phyloP scores from a whole-genome alignment of 2,888 invertebrate genomes.

The Chorisops tibialis region DNA sequence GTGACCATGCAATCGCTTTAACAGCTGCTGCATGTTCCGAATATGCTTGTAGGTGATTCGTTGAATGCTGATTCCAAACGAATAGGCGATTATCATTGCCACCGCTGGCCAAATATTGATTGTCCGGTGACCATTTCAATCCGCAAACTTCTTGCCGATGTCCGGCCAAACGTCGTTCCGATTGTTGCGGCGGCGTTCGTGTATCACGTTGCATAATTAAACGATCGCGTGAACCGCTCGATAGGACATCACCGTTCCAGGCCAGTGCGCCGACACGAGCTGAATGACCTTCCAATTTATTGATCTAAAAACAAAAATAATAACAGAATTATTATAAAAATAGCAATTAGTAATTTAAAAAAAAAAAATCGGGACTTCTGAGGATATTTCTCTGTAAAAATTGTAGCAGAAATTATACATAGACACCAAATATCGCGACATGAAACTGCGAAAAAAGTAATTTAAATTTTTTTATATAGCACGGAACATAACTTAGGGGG shows the following conservation, averaged over 20 bases:
- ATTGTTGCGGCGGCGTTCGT: constrained; percentile 73
- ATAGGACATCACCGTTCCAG: constrained; percentile 96
- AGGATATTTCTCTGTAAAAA: too few species aligned
- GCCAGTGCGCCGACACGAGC: constrained; percentile 91
- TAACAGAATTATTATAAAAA: not conserved
- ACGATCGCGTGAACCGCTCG: constrained; percentile 92
- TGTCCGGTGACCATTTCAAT: constrained; percentile 97
- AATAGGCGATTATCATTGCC: constrained; percentile 77
- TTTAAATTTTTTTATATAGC: too few species aligned
- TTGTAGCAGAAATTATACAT: too few species aligned
- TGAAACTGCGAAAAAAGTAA: too few species aligned
- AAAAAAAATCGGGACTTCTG: too few species aligned
- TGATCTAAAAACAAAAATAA: constrained; percentile 58
- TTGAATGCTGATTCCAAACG: constrained; percentile 74
- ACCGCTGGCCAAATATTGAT: constrained; percentile 94
- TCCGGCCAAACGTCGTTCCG: constrained; percentile 79
- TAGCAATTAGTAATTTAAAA: too few species aligned
- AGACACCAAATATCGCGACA: too few species aligned
- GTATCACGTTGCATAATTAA: constrained; percentile 93
- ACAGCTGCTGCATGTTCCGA: constrained; percentile 94
- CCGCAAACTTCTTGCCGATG: constrained; percentile 98
- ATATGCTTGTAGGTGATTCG: constrained; percentile 90
- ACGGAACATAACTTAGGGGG: too few species aligned
- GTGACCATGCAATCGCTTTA: constrained; percentile 98
- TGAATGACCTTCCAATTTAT: constrained; percentile 86